Evolutionary conservation across 2,888 invertebrate genomes (phyloP).

Genomic region (Hypomecis punctinalis): DNA sequence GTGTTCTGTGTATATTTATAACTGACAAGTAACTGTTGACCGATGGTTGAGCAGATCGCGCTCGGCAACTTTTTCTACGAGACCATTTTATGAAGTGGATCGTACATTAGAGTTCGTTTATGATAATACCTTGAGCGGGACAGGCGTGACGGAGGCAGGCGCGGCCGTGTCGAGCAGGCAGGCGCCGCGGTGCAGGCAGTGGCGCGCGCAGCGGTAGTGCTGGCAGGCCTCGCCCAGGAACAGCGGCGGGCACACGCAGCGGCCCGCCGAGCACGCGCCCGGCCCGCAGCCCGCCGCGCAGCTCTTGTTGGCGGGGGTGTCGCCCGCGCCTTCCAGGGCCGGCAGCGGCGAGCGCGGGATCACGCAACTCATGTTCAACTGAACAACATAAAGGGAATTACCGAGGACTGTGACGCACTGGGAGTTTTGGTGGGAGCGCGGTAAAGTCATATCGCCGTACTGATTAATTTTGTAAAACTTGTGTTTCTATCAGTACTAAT

Average conservation of each 20-base stretch:
- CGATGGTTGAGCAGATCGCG: too few species aligned
- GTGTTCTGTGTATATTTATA: too few species aligned
- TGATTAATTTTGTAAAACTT: too few species aligned
- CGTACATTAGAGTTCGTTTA: too few species aligned
- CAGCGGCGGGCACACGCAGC: slow-evolving; percentile 67
- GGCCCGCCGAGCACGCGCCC: slow-evolving; percentile 82
- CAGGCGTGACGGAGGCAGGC: slow-evolving; percentile 52
- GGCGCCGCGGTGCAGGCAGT: slow-evolving; percentile 56
- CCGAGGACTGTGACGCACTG: neutral
- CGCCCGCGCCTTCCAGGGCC: slow-evolving; percentile 11
- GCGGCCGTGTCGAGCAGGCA: slow-evolving; percentile 47
- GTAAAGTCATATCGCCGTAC: too few species aligned
- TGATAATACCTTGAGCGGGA: slow-evolving; percentile 75
- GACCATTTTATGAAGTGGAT: too few species aligned
- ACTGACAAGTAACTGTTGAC: too few species aligned
- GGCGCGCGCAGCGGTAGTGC: slow-evolving; percentile 57
- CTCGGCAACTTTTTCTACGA: too few species aligned
- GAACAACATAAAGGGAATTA: neutral
- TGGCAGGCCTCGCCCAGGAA: slow-evolving; percentile 65
- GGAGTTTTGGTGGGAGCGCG: too few species aligned
- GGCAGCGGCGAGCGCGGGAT: slow-evolving; percentile 41
- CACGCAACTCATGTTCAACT: slow-evolving; percentile 59
- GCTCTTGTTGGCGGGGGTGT: slow-evolving; percentile 27
- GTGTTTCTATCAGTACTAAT: too few species aligned
- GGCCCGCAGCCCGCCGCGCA: slow-evolving; percentile 60